phyloP scores from a whole-genome alignment of 2,113 vertebrate genomes.

The Brachyhypopomus gauderio region DNA sequence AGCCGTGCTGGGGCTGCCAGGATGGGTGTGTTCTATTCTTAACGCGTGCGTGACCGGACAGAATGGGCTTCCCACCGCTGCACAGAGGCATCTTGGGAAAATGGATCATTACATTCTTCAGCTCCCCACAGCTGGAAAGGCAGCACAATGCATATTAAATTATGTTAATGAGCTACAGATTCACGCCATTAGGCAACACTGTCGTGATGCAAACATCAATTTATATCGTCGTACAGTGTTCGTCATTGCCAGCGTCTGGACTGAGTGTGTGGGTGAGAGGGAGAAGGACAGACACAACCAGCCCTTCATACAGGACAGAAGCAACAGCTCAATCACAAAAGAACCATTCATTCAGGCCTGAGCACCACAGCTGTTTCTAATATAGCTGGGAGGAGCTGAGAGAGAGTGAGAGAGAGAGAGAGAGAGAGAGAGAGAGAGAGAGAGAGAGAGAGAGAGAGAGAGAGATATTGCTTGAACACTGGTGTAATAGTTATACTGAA shows the following conservation, averaged over 20 bases:
- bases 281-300: constrained; percentile 56
- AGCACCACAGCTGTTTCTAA: constrained; percentile 79
- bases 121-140: constrained; percentile 1
- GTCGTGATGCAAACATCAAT: constrained; percentile 59
- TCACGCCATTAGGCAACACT: constrained; percentile 46
- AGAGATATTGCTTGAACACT: constrained; percentile 61
- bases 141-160: constrained; percentile 26
- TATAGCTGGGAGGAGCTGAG: constrained; percentile 69
- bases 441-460: constrained; percentile 42
- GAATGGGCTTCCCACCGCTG: background rate
- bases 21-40: background rate
- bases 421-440: constrained; percentile 47
- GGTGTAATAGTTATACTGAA: constrained; percentile 51
- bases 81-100: background rate
- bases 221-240: constrained; percentile 64
- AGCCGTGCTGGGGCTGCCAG: background rate
- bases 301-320: constrained; percentile 68
- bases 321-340: constrained; percentile 74
- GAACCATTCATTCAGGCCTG: constrained; percentile 75
- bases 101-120: constrained; percentile 6
- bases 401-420: constrained; percentile 45
- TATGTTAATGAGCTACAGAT: constrained; percentile 23
- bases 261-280: constrained; percentile 29
- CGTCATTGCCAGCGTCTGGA: constrained; percentile 62
- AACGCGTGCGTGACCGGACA: background rate